Conservation (phyloP, 2,113 vertebrate genomes). For the Thoracochromis brauschi region DNA sequence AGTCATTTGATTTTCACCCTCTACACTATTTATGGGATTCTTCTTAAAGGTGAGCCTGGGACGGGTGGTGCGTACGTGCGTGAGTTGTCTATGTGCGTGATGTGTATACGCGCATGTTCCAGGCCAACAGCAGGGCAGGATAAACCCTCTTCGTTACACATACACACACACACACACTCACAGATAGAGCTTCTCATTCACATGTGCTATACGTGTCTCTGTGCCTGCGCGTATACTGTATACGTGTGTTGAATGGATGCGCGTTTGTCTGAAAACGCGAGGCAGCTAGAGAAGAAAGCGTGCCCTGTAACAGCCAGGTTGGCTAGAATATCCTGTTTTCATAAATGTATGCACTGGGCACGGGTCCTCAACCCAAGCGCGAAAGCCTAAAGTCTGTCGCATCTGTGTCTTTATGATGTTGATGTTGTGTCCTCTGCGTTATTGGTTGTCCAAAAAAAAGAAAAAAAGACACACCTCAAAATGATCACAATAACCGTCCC, state of each 20-base stretch:
- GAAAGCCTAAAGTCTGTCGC: neutral
- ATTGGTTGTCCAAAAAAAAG: neutral
- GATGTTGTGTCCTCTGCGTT: neutral
- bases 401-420: neutral
- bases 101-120: neutral
- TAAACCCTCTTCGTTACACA: neutral
- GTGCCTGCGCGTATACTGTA: neutral
- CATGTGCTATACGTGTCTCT: neutral
- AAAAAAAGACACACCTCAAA: constrained; percentile 45
- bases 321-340: neutral
- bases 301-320: neutral
- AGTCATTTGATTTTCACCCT: constrained; percentile 64
- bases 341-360: neutral
- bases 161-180: neutral
- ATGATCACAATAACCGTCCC: neutral
- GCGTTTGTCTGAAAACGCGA: neutral
- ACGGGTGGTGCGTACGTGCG: neutral
- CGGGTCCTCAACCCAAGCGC: neutral
- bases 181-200: neutral
- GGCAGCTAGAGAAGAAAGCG: neutral
- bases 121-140: constrained; percentile 2
- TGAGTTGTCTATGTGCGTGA: neutral
- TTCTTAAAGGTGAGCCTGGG: constrained; percentile 63
- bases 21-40: constrained; percentile 64
- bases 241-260: neutral